Evolutionary conservation across 1,140 invertebrate genomes (phyloP).

Genomic region (Diplogasteroides magnus): DNA sequence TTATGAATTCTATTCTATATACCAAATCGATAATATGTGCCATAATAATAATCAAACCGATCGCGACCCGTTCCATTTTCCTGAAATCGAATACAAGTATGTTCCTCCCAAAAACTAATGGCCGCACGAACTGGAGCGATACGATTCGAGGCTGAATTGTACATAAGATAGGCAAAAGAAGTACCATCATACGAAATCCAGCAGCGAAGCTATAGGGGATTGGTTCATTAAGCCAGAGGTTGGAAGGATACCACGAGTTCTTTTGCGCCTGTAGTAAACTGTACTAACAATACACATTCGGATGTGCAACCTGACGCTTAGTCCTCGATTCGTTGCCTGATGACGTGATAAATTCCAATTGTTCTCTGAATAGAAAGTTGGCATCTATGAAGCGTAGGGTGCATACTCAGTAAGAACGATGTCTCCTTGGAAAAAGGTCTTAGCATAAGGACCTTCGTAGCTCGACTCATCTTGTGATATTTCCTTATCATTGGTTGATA

Average conservation of each 20-base stretch:
- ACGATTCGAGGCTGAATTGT: background rate
- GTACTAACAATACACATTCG: background rate
- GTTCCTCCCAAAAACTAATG: slow-evolving; percentile 26
- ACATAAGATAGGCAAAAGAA: background rate
- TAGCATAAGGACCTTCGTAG: background rate
- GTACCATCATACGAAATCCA: background rate
- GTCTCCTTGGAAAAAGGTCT: background rate
- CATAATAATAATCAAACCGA: slow-evolving; percentile 30
- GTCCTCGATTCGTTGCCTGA: no score
- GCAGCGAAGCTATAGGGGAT: background rate
- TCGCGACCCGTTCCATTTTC: slow-evolving; percentile 31
- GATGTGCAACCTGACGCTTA: no score
- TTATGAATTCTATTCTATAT: background rate
- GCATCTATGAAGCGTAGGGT: background rate
- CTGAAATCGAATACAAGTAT: slow-evolving; percentile 35
- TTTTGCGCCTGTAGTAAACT: background rate
- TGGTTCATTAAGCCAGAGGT: background rate
- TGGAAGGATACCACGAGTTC: background rate
- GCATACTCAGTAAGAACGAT: background rate
- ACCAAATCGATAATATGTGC: background rate
- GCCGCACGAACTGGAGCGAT: slow-evolving; percentile 16
- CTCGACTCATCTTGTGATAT: background rate
- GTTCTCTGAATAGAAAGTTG: background rate
- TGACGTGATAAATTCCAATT: background rate
- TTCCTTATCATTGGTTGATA: background rate